phyloP scores from a whole-genome alignment of 2,113 vertebrate species.

The Prionailurus viverrinus region DNA sequence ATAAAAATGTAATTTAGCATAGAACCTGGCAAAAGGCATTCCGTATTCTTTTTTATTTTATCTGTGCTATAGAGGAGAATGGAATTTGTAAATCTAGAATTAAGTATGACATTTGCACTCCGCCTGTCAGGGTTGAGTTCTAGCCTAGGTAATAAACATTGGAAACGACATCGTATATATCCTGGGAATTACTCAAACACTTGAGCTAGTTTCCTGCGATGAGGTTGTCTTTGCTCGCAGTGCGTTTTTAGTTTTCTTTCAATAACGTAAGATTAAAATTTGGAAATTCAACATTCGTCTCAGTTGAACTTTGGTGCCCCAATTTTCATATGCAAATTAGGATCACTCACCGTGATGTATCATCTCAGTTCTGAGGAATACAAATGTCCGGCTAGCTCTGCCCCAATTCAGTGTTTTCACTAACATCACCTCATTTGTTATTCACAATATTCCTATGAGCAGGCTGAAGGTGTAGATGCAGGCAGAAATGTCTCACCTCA shows the following conservation, averaged over 20 bases:
- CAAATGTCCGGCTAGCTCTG: slow-evolving; percentile 18
- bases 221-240: slow-evolving; percentile 44
- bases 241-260: slow-evolving; percentile 14
- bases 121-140: slow-evolving; percentile 21
- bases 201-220: slow-evolving; percentile 4
- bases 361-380: neutral
- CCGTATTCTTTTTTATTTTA: slow-evolving; percentile 10
- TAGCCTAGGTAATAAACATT: slow-evolving; percentile 52
- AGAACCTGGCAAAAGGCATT: neutral
- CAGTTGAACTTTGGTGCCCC: neutral
- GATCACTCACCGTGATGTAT: neutral
- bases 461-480: neutral
- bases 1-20: slow-evolving; percentile 15
- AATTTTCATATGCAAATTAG: neutral
- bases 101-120: slow-evolving; percentile 32
- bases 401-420: neutral
- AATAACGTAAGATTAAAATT: slow-evolving; percentile 5
- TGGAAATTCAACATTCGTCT: slow-evolving; percentile 27
- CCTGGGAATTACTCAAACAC: slow-evolving; percentile 30
- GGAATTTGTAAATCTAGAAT: slow-evolving; percentile 60
- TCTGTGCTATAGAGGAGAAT: slow-evolving; percentile 7
- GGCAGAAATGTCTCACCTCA: neutral
- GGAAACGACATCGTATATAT: slow-evolving; percentile 17
- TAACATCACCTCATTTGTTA: neutral
- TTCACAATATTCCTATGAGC: neutral